A percentile compares a stretch with the other conserved stretches of the same genome.
phyloP scores from a whole-genome alignment of 2,797 vertebrate genomes.

The Novumbra hubbsi region DNA sequence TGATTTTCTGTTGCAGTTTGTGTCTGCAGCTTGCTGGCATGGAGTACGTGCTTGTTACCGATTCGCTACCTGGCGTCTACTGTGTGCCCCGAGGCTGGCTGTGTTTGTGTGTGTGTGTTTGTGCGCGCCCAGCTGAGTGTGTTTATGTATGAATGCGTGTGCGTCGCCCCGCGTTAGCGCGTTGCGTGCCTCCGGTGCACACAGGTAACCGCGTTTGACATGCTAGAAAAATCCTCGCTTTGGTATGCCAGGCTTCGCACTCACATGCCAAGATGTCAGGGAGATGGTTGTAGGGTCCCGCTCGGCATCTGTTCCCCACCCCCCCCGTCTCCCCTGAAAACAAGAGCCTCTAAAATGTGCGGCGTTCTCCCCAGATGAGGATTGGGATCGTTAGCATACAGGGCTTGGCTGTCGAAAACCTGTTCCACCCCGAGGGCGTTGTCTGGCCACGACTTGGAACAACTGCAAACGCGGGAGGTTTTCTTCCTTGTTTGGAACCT shows the following conservation, averaged over 20 bases:
- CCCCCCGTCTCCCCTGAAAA: conserved; percentile 14
- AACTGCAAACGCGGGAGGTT: not conserved
- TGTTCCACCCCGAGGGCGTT: conserved; percentile 41
- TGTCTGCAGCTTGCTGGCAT: not conserved
- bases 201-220: conserved; percentile 36
- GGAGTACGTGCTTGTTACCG: conserved; percentile 54
- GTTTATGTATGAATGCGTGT: not conserved
- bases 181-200: conserved; percentile 6
- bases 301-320: conserved; percentile 8
- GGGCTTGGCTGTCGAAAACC: conserved; percentile 43
- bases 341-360: conserved; percentile 20
- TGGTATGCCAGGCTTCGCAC: conserved; percentile 32
- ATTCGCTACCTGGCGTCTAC: conserved; percentile 43
- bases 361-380: conserved; percentile 15
- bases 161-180: not conserved
- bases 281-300: conserved; percentile 10
- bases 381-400: conserved; percentile 41
- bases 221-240: conserved; percentile 27
- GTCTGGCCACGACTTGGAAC: not conserved
- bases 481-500: not conserved
- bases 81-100: conserved; percentile 39
- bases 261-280: conserved; percentile 29
- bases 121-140: not conserved
- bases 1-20: conserved; percentile 4
- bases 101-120: conserved; percentile 10